Percentiles rank a stretch among this genome's conserved stretches.
Evolutionary conservation across 2,113 vertebrate species (phyloP).

Genomic region (Bubo scandiacus): DNA sequence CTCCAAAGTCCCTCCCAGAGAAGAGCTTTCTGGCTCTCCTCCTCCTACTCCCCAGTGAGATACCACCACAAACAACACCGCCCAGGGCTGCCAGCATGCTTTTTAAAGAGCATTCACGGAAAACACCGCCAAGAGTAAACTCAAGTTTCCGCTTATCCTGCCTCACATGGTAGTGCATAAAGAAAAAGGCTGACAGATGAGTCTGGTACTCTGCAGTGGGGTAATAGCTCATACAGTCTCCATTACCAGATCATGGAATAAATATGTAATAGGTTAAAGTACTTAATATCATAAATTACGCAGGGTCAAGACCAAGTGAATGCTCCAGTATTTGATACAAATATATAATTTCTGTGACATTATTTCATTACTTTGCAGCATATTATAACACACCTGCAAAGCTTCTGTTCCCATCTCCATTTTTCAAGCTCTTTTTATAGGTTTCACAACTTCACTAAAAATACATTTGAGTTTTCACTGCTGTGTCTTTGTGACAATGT

Average conservation of each 20-base stretch:
- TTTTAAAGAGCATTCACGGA: background rate
- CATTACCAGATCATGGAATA: background rate
- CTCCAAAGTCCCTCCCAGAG: background rate
- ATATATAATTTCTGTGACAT: background rate
- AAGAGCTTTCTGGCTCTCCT: background rate
- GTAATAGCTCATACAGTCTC: background rate
- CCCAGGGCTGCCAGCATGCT: background rate
- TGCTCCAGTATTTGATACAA: fast-evolving
- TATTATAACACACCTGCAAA: background rate
- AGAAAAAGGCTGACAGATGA: background rate
- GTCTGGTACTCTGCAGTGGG: background rate
- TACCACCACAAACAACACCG: background rate
- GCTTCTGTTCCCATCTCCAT: background rate
- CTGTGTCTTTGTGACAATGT: background rate
- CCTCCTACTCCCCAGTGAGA: background rate
- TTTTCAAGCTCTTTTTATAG: background rate
- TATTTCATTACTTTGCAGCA: background rate
- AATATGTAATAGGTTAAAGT: background rate
- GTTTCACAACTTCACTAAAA: background rate
- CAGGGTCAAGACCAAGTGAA: background rate
- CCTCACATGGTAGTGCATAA: background rate
- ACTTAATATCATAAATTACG: background rate
- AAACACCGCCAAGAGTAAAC: background rate
- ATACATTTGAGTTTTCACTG: background rate
- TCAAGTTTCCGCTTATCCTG: background rate